These are phyloP conservation scores for Stegostoma tigrinum DNA, from an alignment of 2,113 vertebrate species.

Conservation along the genomic window DNA sequence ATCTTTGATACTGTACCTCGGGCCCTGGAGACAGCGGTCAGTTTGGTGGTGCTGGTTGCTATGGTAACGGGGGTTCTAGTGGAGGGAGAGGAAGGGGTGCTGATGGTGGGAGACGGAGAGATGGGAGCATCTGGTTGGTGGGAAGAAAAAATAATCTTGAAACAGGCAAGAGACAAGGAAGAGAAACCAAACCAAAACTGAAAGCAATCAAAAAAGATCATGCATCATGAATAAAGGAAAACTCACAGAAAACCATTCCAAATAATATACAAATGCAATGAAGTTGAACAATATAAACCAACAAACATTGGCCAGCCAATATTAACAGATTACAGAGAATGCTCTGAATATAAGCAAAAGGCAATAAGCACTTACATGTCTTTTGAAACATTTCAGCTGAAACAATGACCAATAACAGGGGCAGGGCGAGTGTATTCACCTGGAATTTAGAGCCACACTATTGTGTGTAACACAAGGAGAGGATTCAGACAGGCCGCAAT, in stretches of 20 bases:
- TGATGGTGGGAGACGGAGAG: slow-evolving; percentile 89
- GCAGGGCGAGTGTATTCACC: neutral
- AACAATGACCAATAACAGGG: neutral
- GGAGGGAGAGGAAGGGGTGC: slow-evolving; percentile 84
- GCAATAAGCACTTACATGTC: neutral
- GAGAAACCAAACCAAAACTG: slow-evolving; percentile 47
- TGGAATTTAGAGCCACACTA: neutral
- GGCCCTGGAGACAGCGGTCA: slow-evolving; percentile 70
- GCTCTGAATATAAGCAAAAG: neutral
- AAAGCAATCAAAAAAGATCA: neutral
- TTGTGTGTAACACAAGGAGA: neutral
- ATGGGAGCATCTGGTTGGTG: slow-evolving; percentile 89
- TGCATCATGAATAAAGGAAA: neutral
- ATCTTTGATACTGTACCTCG: slow-evolving; percentile 82
- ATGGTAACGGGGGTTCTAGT: slow-evolving; percentile 79
- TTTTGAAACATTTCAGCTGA: neutral
- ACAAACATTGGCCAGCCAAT: neutral
- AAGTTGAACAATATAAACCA: neutral
- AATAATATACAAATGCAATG: neutral
- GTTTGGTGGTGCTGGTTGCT: slow-evolving; percentile 78
- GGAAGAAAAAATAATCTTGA: slow-evolving; percentile 61
- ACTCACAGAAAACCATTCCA: neutral
- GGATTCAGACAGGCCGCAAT: neutral
- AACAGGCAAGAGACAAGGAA: slow-evolving; percentile 52
- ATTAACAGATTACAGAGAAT: neutral